These are phyloP conservation scores for Leptura quadrifasciata DNA, from an alignment of 2,888 invertebrate genomes.

Conservation along the genomic window DNA sequence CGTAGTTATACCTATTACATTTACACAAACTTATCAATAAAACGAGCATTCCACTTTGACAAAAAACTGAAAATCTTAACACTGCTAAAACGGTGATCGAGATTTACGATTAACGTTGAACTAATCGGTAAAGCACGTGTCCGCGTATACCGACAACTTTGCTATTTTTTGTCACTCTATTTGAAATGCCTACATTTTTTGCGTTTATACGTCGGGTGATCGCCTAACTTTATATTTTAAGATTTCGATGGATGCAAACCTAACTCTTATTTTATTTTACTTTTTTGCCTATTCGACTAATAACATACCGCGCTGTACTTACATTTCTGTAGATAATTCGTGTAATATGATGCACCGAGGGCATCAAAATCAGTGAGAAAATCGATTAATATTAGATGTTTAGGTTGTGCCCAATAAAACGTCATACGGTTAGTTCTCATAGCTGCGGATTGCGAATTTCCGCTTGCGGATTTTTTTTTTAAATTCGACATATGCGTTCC, in stretches of 20 bases:
- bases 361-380: too few species aligned
- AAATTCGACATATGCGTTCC: too few species aligned
- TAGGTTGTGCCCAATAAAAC: too few species aligned
- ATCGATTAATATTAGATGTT: too few species aligned
- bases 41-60: slow-evolving; percentile 7
- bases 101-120: slow-evolving; percentile 11
- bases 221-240: background rate
- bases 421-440: too few species aligned
- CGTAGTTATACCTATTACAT: background rate
- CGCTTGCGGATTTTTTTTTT: too few species aligned
- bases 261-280: too few species aligned
- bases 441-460: too few species aligned
- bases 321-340: too few species aligned
- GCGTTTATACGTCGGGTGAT: background rate
- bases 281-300: too few species aligned
- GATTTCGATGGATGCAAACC: background rate
- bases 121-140: slow-evolving; percentile 32
- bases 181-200: slow-evolving; percentile 19
- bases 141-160: slow-evolving; percentile 12
- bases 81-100: slow-evolving; percentile 15
- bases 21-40: background rate
- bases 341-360: too few species aligned
- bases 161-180: slow-evolving; percentile 22
- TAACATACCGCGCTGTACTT: too few species aligned
- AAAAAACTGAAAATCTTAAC: background rate